Evolutionary conservation across 2,113 vertebrate genomes (phyloP).

Genomic region (Bubo scandiacus): DNA sequence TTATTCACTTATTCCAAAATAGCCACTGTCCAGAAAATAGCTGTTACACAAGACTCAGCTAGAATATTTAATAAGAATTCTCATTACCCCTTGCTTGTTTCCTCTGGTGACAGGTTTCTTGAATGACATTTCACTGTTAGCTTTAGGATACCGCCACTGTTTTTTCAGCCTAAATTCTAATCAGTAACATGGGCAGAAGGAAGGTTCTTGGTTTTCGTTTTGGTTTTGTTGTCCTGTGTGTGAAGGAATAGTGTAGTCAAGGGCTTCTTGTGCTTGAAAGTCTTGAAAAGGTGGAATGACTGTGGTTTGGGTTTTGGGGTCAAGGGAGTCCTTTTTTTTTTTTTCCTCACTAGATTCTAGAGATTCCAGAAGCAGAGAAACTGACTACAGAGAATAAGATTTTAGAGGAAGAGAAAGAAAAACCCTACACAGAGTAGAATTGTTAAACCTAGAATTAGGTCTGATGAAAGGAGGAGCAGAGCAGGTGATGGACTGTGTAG

Average conservation of each 20-base stretch:
- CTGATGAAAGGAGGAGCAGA: not conserved
- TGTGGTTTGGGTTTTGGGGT: not conserved
- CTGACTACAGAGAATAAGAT: not conserved
- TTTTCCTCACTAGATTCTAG: not conserved
- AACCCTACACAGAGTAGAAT: accelerated
- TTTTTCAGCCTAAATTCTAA: not conserved
- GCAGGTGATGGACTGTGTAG: not conserved
- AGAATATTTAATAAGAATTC: not conserved
- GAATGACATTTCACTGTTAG: not conserved
- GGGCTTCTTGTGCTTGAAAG: not conserved
- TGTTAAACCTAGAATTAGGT: not conserved
- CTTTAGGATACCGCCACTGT: not conserved
- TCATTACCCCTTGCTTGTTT: accelerated
- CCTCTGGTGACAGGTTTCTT: not conserved
- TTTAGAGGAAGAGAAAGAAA: not conserved
- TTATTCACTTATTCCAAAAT: not conserved
- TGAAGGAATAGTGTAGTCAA: not conserved
- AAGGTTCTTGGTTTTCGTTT: not conserved
- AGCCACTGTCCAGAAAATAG: not conserved
- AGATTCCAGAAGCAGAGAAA: not conserved
- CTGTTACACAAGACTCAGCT: not conserved
- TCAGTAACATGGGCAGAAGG: not conserved
- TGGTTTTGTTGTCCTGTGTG: not conserved
- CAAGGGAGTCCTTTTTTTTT: accelerated
- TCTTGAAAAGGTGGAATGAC: not conserved